A percentile compares a stretch with the other conserved stretches of the same genome.
Conservation (phyloP, 2,888 invertebrate genomes). For the Alsophila aescularia region DNA sequence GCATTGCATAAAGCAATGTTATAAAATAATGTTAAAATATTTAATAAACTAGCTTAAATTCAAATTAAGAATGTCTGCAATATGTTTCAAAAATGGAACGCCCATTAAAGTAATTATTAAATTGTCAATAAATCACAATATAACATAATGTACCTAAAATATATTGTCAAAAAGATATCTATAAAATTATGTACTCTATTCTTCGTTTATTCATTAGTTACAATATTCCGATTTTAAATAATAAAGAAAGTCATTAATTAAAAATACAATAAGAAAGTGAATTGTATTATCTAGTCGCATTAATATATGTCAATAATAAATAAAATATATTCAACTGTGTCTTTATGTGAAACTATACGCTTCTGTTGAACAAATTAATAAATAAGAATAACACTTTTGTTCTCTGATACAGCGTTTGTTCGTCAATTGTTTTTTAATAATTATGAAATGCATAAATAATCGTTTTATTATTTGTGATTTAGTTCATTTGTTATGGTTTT, state of each 20-base stretch:
- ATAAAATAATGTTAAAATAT: too few species aligned
- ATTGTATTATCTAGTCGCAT: slow-evolving; percentile 6
- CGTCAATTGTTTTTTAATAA: slow-evolving; percentile 1
- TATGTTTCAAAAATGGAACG: too few species aligned
- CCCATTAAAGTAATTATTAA: too few species aligned
- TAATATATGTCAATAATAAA: slow-evolving; percentile 4
- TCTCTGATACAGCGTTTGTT: neutral
- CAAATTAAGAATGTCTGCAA: too few species aligned
- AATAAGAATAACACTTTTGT: neutral
- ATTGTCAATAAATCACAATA: too few species aligned
- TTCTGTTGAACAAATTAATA: slow-evolving; percentile 4
- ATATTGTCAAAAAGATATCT: too few species aligned
- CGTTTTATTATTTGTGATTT: neutral
- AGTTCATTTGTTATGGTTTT: neutral
- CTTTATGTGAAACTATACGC: neutral
- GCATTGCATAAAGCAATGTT: too few species aligned
- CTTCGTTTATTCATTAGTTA: too few species aligned
- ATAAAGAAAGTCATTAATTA: neutral
- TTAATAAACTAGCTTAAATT: too few species aligned
- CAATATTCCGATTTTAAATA: neutral
- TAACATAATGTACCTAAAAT: too few species aligned
- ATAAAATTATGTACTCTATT: too few species aligned
- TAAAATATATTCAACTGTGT: slow-evolving; percentile 5
- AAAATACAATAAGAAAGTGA: neutral
- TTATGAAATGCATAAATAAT: slow-evolving; percentile 1